Evolutionary conservation across 2,888 invertebrate genomes (phyloP), one percentile per base, ranked within the genome.

Genomic region (Busseola fusca): DNA sequence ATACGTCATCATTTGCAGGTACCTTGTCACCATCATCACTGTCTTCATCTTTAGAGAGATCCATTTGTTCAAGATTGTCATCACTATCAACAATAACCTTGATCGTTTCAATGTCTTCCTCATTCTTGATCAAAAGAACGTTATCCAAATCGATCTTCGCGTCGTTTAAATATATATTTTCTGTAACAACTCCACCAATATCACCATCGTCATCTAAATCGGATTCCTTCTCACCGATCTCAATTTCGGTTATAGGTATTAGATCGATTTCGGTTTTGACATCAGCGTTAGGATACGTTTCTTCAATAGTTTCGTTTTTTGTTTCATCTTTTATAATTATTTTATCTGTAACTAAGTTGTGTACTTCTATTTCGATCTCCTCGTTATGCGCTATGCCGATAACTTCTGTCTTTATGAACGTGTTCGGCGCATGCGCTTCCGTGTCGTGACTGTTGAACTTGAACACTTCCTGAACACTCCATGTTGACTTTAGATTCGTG

Each of bases 401-500:
- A 0, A 45, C 4, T 88, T 80, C 1, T 0, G 84, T 62, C n/a
- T 88, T 80, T 6, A 79, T n/a, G 0, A 48, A 72, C 1, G 87
- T 81, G 1, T 91, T 64, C 0, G 60, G 60, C 0, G 88, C 2
- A 9, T 67, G 88, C 14, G 90, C 88, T 3, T 72, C 62, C 0
- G 0, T 0, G 14, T 74, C 56, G 0, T 64, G 27, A 0, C 48
- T 64, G 14, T 72, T 64, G 0, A 74, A 76, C 52, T 48, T 79
- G 1, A 56, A 59, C 0, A 75, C 64, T 54, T 79, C 59, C n/a
- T 87, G 80, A 2, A 86, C 73, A 1, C 12, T 54, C 3, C 34
- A 94, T 69, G 0, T 72, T 0, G 91, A 85, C 74, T 86, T 87
- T 0, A 93, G 75, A 10, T 42, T 60, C 0, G 21, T 52, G 4